Conservation (phyloP, 1,140 invertebrate genomes). For the Temnothorax longispinosus region DNA sequence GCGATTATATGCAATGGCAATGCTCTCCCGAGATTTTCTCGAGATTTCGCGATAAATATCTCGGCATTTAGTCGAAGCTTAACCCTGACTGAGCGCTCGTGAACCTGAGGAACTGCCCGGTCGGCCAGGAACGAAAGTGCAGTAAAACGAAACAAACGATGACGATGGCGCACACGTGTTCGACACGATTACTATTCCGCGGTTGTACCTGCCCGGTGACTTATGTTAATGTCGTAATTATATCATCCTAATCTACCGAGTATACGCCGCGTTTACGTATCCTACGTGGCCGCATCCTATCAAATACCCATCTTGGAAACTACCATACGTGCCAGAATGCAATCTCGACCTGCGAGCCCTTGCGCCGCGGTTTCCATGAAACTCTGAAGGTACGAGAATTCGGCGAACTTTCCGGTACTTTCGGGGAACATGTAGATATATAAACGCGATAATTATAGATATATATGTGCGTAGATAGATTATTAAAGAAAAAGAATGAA, state of each 20-base stretch:
- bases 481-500: neutral
- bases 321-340: slow-evolving; percentile 85
- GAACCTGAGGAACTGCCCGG: slow-evolving; percentile 42
- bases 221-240: slow-evolving; percentile 87
- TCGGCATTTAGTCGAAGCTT: slow-evolving; percentile 66
- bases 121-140: slow-evolving; percentile 56
- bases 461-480: neutral
- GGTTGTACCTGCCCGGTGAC: slow-evolving; percentile 82
- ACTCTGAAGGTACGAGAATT: slow-evolving; percentile 50
- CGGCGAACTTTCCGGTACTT: slow-evolving; percentile 41
- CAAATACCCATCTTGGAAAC: slow-evolving; percentile 85
- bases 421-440: neutral
- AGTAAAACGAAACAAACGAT: slow-evolving; percentile 73
- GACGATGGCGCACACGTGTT: slow-evolving; percentile 80
- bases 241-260: slow-evolving; percentile 85
- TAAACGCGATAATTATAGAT: neutral
- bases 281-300: slow-evolving; percentile 84
- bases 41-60: slow-evolving; percentile 70
- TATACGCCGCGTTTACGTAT: slow-evolving; percentile 73
- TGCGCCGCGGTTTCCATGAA: slow-evolving; percentile 63
- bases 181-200: slow-evolving; percentile 85
- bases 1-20: neutral
- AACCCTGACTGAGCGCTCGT: slow-evolving; percentile 53
- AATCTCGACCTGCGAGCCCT: slow-evolving; percentile 55
- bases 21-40: neutral